Percentiles rank a stretch among this genome's conserved stretches.
Conservation (phyloP, 2,113 vertebrate genomes). For the Alosa alosa region DNA sequence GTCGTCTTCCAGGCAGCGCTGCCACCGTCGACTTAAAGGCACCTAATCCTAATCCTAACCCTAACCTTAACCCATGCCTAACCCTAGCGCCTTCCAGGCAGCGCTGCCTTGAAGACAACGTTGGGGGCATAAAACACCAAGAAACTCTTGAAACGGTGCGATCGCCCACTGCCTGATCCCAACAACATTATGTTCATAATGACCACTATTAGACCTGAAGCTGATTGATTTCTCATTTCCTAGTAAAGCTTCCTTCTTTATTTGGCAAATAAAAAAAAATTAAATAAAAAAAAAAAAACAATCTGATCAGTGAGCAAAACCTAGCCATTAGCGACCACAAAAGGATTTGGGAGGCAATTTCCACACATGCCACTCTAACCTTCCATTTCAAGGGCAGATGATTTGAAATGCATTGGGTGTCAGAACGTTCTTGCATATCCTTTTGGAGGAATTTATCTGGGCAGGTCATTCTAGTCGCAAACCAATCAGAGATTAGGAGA, state of each 20-base stretch:
- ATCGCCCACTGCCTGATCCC: neutral
- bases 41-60: too few species aligned
- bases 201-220: neutral
- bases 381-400: slow-evolving; percentile 68
- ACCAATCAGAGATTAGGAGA: slow-evolving; percentile 53
- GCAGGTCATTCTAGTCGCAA: slow-evolving; percentile 58
- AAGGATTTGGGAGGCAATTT: slow-evolving; percentile 44
- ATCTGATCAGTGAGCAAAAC: neutral
- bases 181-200: neutral
- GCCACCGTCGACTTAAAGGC: too few species aligned
- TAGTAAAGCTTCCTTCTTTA: neutral
- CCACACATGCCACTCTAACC: slow-evolving; percentile 56
- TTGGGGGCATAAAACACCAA: too few species aligned
- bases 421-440: slow-evolving; percentile 59
- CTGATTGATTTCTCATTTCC: neutral
- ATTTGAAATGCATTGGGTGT: slow-evolving; percentile 74
- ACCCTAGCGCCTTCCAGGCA: too few species aligned
- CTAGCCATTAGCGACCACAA: neutral
- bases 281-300: neutral
- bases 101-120: too few species aligned
- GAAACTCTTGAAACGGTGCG: neutral
- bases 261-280: neutral
- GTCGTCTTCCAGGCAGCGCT: too few species aligned
- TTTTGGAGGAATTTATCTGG: slow-evolving; percentile 63
- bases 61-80: too few species aligned